Evolutionary conservation across 2,888 invertebrate genomes (phyloP).

Genomic region (Troides helena): DNA sequence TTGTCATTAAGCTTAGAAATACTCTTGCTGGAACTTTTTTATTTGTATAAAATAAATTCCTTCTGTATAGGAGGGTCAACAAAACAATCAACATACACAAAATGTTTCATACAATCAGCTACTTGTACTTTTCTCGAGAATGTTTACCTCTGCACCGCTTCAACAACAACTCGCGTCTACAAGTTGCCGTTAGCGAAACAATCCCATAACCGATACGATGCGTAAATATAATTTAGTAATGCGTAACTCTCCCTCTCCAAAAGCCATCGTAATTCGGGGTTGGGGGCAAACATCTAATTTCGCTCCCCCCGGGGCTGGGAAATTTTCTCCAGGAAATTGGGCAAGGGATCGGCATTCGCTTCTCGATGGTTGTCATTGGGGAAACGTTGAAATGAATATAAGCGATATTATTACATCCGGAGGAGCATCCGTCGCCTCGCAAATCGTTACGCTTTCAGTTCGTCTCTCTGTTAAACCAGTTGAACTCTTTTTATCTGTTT

Average conservation of each 20-base stretch:
- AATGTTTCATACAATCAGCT: neutral
- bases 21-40: too few species aligned
- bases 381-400: constrained; percentile 9
- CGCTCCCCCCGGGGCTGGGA: constrained; percentile 18
- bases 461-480: neutral
- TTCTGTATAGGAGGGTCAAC: too few species aligned
- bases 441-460: neutral
- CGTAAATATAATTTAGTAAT: constrained; percentile 24
- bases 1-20: too few species aligned
- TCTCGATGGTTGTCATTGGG: constrained; percentile 12
- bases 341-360: constrained; percentile 20
- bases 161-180: neutral
- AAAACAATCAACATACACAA: too few species aligned
- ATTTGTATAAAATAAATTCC: too few species aligned
- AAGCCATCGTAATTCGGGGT: constrained; percentile 18
- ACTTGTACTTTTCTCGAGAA: neutral
- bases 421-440: neutral
- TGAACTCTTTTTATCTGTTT: too few species aligned
- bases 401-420: neutral
- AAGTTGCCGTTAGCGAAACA: neutral
- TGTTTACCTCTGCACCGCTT: neutral
- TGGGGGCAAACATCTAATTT: constrained; percentile 28
- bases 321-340: constrained; percentile 27
- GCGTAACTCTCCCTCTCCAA: constrained; percentile 7
- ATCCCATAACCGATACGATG: constrained; percentile 10